Evolutionary conservation across 2,888 invertebrate genomes (phyloP).

Genomic region (Prosapia bicincta): DNA sequence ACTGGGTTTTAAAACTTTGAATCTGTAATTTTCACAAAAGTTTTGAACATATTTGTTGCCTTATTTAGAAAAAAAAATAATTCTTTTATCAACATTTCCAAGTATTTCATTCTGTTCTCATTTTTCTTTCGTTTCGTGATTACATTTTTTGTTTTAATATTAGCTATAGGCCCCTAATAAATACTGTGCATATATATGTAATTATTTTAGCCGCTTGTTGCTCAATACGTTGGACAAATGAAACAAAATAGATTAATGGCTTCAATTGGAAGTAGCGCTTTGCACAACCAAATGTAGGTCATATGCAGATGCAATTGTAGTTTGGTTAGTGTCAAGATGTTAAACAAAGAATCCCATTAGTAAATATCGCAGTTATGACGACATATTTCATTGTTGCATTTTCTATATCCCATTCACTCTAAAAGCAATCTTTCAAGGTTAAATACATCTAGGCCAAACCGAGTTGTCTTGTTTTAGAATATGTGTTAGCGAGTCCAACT

Average conservation of each 20-base stretch:
- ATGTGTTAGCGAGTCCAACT: background rate
- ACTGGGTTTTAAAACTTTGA: no score
- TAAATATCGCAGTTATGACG: background rate
- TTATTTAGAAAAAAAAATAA: no score
- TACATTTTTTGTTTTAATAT: no score
- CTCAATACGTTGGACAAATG: background rate
- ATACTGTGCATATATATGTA: no score
- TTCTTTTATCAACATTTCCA: no score
- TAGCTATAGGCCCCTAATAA: no score
- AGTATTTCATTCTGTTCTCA: no score
- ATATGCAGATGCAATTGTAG: constrained; percentile 2
- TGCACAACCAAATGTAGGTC: background rate
- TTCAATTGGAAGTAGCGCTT: background rate
- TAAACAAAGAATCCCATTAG: constrained; percentile 2
- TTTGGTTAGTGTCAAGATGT: constrained; percentile 2
- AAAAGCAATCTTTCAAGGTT: background rate
- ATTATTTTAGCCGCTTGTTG: background rate
- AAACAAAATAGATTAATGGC: background rate
- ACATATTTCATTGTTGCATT: constrained; percentile 2
- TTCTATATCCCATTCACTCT: background rate
- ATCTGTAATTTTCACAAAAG: no score
- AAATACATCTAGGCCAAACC: background rate
- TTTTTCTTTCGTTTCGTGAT: no score
- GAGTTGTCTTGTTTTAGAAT: background rate
- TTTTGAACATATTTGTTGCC: no score